Base-by-base conservation (phyloP, 1,140 invertebrate genomes). In the Neodiprion lecontei region DNA sequence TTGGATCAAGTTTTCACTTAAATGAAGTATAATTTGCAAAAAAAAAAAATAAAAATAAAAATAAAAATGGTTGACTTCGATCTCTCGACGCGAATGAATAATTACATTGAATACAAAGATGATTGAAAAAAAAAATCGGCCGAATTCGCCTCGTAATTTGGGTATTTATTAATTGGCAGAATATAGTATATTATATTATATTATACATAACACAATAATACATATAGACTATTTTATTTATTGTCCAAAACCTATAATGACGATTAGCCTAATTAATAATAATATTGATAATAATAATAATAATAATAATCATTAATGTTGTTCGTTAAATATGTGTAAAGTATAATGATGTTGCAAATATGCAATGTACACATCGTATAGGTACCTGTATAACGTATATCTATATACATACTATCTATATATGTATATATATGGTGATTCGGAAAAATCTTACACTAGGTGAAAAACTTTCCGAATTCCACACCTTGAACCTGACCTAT, bases 151-250 rank as follows among this genome's bases (percentile, higher is more conserved):
- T 40, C 28, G 28, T 40, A 40, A 40, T 40, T 40, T 40, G 2
- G 28, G 28, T 40, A 40, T 40, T 40, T 40, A 40, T 40, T 40
- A 40, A 40, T 40, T 40, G 28, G 28, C 28, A 5, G 28, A 40
- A 40, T 40, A 40, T 40, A 40, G 28, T 40, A 40, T 40, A 40
- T 40, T 40, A 40, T 40, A 40, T 40, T 40, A 40, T 40, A 40
- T 40, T 40, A 40, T 40, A 40, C 28, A 40, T 40, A 71, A 50
- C n/a, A 71, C 48, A 14, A 14, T 71, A 71, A 14, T 14, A 50
- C 21, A 12, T 17, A 47, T 82, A 83, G 77, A 81, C 77, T 81
- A 82, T 84, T 85, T 86, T 85, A 85, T 86, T 85, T 87, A 84
- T 86, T 86, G 81, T 86, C 80, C 77, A 80, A 82, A 40, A 40